Percentiles rank a stretch among this genome's conserved stretches.
These are phyloP conservation scores for Lytechinus pictus DNA, from an alignment of 35 echinoderm and acorn worm genomes.

Conservation along the genomic window DNA sequence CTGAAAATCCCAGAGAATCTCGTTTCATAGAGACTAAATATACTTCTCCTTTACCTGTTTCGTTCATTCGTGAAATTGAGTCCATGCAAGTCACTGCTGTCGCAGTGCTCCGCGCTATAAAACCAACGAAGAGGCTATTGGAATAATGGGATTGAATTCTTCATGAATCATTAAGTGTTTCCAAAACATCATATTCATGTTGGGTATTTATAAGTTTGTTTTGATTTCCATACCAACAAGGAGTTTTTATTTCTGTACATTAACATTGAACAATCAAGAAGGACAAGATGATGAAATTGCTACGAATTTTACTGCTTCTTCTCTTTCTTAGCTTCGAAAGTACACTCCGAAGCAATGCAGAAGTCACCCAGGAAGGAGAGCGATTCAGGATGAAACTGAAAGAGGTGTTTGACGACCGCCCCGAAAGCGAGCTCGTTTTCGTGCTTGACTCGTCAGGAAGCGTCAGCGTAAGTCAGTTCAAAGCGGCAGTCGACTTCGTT, in stretches of 20 bases:
- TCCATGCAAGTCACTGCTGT: neutral
- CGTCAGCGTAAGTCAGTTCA: conserved; percentile 25
- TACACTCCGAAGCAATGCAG: neutral
- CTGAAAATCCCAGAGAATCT: neutral
- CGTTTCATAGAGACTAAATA: neutral
- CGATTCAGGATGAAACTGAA: neutral
- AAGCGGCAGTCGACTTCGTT: conserved; percentile 54
- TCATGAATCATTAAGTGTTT: neutral
- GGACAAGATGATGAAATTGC: neutral
- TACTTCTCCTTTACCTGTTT: neutral
- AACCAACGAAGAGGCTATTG: too few relatives aligned
- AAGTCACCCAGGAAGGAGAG: neutral
- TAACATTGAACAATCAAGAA: neutral
- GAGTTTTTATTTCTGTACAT: neutral
- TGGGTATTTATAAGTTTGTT: neutral
- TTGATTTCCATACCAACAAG: neutral
- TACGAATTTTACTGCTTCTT: neutral
- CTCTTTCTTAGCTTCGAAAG: neutral
- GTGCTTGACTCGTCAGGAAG: conserved; percentile 70
- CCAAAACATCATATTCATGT: neutral
- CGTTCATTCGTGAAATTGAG: neutral
- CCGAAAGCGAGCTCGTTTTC: conserved; percentile 61
- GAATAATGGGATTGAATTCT: neutral
- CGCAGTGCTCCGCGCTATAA: neutral
- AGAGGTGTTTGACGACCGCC: neutral